Evolutionary conservation across 2,113 vertebrate genomes (phyloP).

Genomic region (Bettongia penicillata): DNA sequence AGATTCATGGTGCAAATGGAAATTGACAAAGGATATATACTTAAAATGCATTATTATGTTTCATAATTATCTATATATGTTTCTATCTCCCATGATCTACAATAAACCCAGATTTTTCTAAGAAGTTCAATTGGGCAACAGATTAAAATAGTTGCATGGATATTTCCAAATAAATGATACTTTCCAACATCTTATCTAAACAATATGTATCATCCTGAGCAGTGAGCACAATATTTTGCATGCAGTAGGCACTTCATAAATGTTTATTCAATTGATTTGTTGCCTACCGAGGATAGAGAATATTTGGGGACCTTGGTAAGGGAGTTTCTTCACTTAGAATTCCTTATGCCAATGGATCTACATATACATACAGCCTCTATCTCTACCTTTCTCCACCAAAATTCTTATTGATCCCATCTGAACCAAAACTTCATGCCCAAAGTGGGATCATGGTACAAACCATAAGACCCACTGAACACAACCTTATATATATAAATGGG

Average conservation of each 20-base stretch:
- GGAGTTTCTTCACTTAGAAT: not conserved
- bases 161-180: slow-evolving; percentile 56
- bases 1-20: not conserved
- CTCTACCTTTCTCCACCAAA: not conserved
- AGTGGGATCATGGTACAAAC: not conserved
- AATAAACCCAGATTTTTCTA: slow-evolving; percentile 78
- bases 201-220: not conserved
- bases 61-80: not conserved
- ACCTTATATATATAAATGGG: not conserved
- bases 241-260: not conserved
- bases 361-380: not conserved
- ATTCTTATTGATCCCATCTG: not conserved
- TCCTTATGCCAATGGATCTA: not conserved
- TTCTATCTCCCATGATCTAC: not conserved
- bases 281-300: not conserved
- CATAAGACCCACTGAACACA: not conserved
- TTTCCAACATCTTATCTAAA: slow-evolving; percentile 32
- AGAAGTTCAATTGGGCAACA: slow-evolving; percentile 75
- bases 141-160: slow-evolving; percentile 82
- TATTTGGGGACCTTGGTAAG: not conserved
- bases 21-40: not conserved
- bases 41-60: not conserved
- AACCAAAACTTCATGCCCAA: not conserved
- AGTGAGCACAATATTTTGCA: not conserved
- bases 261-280: not conserved